These are phyloP conservation scores for Heterodera schachtii DNA, from an alignment of 1,140 invertebrate species.

Conservation along the genomic window DNA sequence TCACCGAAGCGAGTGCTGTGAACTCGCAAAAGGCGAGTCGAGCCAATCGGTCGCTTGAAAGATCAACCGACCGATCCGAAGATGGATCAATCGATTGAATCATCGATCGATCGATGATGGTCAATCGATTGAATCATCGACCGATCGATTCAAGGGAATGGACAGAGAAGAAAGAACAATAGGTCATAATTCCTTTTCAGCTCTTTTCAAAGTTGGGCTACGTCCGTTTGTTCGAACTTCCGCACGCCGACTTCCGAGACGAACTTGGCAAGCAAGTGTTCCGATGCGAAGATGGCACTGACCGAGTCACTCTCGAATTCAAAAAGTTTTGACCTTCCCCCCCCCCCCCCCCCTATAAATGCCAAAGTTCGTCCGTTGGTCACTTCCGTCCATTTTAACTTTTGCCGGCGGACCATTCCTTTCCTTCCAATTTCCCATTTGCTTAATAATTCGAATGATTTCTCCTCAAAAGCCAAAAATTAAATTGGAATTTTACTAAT, in stretches of 20 bases:
- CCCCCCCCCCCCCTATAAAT: not conserved
- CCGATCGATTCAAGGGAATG: not conserved
- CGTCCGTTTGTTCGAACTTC: constrained; percentile 36
- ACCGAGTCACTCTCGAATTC: constrained; percentile 38
- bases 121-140: not conserved
- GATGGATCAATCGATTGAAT: not conserved
- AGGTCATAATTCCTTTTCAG: constrained; percentile 6
- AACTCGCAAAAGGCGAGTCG: constrained; percentile 44
- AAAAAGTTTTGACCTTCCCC: constrained; percentile 23
- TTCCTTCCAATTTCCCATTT: no score
- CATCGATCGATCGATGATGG: not conserved
- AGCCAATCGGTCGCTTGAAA: not conserved
- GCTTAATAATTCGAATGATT: no score
- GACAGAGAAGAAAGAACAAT: not conserved
- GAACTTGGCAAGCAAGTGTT: constrained; percentile 47
- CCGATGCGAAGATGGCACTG: constrained; percentile 42
- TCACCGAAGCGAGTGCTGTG: constrained; percentile 47
- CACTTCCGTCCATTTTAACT: not conserved
- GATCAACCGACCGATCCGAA: not conserved
- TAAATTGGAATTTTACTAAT: no score
- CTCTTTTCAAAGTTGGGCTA: constrained; percentile 50
- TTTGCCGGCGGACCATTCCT: no score
- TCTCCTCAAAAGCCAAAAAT: no score
- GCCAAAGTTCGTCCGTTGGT: not conserved
- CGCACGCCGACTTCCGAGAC: constrained; percentile 39